These are phyloP conservation scores for Myotis davidii DNA, from an alignment of 2,113 vertebrate species.

Conservation along the genomic window DNA sequence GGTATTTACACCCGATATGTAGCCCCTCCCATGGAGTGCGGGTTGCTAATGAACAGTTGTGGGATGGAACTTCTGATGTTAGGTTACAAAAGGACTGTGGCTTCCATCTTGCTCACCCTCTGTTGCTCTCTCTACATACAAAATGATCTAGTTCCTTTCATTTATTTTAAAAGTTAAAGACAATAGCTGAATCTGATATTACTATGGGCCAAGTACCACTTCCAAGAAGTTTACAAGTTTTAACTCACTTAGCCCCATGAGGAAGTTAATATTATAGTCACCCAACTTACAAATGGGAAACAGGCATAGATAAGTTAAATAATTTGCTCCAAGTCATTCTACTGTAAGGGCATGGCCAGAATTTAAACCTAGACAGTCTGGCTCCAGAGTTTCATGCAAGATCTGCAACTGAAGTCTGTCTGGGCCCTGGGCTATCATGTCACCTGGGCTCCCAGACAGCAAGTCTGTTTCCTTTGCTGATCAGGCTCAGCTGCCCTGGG, in stretches of 20 bases:
- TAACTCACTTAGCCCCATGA: background rate
- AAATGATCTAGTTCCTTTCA: background rate
- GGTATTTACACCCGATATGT: accelerated
- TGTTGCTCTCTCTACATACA: background rate
- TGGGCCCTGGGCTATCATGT: background rate
- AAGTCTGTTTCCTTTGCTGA: background rate
- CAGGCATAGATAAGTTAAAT: background rate
- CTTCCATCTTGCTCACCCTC: background rate
- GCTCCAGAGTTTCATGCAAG: background rate
- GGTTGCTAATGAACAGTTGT: background rate
- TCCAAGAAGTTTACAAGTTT: background rate
- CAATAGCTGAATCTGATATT: background rate
- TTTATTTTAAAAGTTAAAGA: background rate
- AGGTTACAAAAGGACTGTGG: background rate
- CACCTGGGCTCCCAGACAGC: background rate
- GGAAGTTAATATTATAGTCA: background rate
- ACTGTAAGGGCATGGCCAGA: background rate
- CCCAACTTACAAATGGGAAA: background rate
- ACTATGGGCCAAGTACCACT: background rate
- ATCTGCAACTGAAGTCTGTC: background rate
- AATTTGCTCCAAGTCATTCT: background rate
- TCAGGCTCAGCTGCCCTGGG: background rate
- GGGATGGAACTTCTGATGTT: background rate
- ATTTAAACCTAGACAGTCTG: background rate
- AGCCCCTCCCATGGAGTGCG: background rate